Evolutionary conservation across 2,888 invertebrate genomes (phyloP).

Genomic region (Nomada fucata): DNA sequence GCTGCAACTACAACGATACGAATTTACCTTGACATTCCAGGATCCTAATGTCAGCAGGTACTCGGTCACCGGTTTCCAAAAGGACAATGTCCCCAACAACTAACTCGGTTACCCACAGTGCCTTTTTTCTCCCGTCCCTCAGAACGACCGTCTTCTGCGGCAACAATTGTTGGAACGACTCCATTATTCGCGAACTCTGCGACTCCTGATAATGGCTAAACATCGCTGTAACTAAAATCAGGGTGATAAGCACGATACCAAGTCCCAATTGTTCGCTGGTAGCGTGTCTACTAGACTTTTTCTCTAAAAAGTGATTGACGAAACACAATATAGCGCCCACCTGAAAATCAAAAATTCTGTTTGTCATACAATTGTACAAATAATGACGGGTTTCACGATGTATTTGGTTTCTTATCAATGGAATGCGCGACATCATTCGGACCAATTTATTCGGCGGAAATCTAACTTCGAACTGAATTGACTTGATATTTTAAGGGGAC

Average conservation of each 20-base stretch:
- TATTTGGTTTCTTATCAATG: too few species aligned
- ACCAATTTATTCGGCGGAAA: background rate
- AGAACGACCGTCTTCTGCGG: slow-evolving; percentile 89
- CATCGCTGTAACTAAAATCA: slow-evolving; percentile 87
- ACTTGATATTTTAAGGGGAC: background rate
- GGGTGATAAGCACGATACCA: slow-evolving; percentile 86
- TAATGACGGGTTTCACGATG: too few species aligned
- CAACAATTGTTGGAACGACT: slow-evolving; percentile 92
- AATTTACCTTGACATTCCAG: slow-evolving; percentile 86
- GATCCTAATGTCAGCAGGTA: slow-evolving; percentile 94
- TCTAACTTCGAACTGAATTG: background rate
- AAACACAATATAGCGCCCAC: slow-evolving; percentile 90
- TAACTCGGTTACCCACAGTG: slow-evolving; percentile 87
- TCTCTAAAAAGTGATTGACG: slow-evolving; percentile 86
- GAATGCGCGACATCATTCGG: too few species aligned
- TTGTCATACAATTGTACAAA: background rate
- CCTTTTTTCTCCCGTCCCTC: slow-evolving; percentile 87
- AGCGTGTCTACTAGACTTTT: slow-evolving; percentile 55
- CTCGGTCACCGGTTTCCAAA: slow-evolving; percentile 91
- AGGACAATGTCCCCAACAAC: slow-evolving; percentile 93
- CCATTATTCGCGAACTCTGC: slow-evolving; percentile 91
- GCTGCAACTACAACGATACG: slow-evolving; percentile 52
- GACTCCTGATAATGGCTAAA: slow-evolving; percentile 88
- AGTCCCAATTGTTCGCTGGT: slow-evolving; percentile 84
- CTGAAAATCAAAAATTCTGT: slow-evolving; percentile 44